Evolutionary conservation across 2,113 vertebrate genomes (phyloP), one percentile per base, ranked within the genome.

Genomic region (Urocitellus parryii): DNA sequence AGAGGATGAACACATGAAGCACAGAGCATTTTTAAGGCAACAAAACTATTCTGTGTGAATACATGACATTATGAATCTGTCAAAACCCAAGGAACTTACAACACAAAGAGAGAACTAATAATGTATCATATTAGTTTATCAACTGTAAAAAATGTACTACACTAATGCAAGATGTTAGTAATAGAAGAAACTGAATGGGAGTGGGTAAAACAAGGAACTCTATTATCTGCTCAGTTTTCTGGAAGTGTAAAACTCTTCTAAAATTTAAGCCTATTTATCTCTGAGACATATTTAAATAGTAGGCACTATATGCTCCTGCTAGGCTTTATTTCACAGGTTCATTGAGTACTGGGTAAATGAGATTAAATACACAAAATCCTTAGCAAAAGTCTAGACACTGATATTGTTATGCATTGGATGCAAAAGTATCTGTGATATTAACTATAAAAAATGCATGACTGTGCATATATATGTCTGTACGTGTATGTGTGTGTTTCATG

Each of bases 91-190:
- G 80, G 27, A 93, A 76, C n/a, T 58, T 79, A 63, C 39, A 76
- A 94, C 48, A 91, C 73, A 91, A 91, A 83, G 39, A 88, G 4
- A 72, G 51, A 88, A 96, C 90, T n/a, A 53, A 61, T 81, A 63
- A 72, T 24, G 0, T 83, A 37, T 74, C 27, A 63, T 58, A 83
- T 29, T 34, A 39, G 20, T 68, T 65, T 45, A 91, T 90, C 61
- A 53, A n/a, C 18, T 90, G 61, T 29, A 83, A 84, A 56, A 79
- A 87, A 92, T 61, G 24, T 63, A 94, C 42, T n/a, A 87, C 27
- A 74, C 17, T 63, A 92, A 88, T 27, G 73, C n/a, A 76, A 95
- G n/a, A 88, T 56, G 20, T 79, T 70, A 96, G 76, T 63, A 80
- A 70, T 27, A 91, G 6, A 7, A 37, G 70, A 70, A 82, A 85